Percentiles rank a stretch among this genome's conserved stretches.
These are phyloP conservation scores for Ferrisia virgata DNA, from an alignment of 2,888 invertebrate genomes.

Conservation along the genomic window DNA sequence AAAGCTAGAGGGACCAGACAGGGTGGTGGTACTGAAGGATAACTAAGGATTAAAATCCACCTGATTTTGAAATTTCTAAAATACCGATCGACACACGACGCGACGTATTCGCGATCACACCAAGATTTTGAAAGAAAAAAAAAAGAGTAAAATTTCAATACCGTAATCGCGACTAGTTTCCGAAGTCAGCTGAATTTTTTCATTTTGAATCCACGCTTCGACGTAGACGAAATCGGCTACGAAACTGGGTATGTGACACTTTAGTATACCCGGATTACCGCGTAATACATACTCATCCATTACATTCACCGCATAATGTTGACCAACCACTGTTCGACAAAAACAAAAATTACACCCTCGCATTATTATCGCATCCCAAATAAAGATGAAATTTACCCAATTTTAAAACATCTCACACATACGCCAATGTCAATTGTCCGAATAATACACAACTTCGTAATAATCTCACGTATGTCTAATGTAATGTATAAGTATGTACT, in stretches of 20 bases:
- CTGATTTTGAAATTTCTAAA: slow-evolving; percentile 12
- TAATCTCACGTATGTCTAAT: neutral
- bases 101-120: neutral
- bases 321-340: slow-evolving; percentile 78
- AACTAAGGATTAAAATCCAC: slow-evolving; percentile 6
- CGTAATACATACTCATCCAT: slow-evolving; percentile 89
- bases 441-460: neutral
- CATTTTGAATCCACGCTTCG: slow-evolving; percentile 81
- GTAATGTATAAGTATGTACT: no score
- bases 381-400: neutral
- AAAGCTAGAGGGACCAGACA: neutral
- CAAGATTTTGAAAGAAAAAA: neutral
- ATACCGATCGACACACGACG: neutral
- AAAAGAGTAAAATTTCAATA: slow-evolving; percentile 39
- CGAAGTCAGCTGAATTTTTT: slow-evolving; percentile 59
- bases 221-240: slow-evolving; percentile 86
- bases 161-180: slow-evolving; percentile 47
- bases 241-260: slow-evolving; percentile 91
- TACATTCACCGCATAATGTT: slow-evolving; percentile 83
- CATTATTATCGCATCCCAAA: neutral
- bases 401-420: neutral
- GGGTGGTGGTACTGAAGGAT: neutral
- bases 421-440: no score
- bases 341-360: slow-evolving; percentile 50
- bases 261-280: slow-evolving; percentile 85